Evolutionary conservation across 2,888 invertebrate genomes (phyloP).

Genomic region (Cataglyphis cursor): DNA sequence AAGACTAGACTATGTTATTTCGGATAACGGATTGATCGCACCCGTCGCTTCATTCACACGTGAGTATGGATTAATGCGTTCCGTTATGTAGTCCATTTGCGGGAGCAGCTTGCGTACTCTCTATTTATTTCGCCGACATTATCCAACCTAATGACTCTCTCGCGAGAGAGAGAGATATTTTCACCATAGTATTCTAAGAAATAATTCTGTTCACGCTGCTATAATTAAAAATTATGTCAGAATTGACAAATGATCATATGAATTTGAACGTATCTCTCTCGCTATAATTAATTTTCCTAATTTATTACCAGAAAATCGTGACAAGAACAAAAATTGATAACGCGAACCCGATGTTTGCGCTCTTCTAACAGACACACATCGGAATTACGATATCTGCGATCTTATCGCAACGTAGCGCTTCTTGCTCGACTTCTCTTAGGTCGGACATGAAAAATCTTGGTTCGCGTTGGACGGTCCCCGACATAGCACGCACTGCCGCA

Average conservation of each 20-base stretch:
- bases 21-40: constrained; percentile 85
- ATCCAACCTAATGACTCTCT: constrained; percentile 19
- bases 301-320: background rate
- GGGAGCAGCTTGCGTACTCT: background rate
- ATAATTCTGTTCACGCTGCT: background rate
- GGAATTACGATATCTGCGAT: constrained; percentile 11
- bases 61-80: constrained; percentile 73
- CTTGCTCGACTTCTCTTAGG: constrained; percentile 85
- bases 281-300: background rate
- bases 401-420: constrained; percentile 48
- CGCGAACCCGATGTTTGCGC: background rate
- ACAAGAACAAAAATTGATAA: background rate
- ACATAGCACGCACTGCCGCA: constrained; percentile 91
- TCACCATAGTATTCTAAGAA: background rate
- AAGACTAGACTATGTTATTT: constrained; percentile 85
- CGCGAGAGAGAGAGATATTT: background rate
- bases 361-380: background rate
- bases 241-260: background rate
- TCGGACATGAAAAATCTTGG: constrained; percentile 92
- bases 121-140: constrained; percentile 15
- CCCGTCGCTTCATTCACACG: constrained; percentile 86
- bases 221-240: constrained; percentile 22
- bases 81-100: background rate
- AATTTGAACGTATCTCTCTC: background rate
- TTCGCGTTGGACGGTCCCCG: constrained; percentile 91